Percentiles rank a stretch among this genome's conserved stretches.
Conservation (phyloP, 2,113 vertebrate species). For the Mugil cephalus region DNA sequence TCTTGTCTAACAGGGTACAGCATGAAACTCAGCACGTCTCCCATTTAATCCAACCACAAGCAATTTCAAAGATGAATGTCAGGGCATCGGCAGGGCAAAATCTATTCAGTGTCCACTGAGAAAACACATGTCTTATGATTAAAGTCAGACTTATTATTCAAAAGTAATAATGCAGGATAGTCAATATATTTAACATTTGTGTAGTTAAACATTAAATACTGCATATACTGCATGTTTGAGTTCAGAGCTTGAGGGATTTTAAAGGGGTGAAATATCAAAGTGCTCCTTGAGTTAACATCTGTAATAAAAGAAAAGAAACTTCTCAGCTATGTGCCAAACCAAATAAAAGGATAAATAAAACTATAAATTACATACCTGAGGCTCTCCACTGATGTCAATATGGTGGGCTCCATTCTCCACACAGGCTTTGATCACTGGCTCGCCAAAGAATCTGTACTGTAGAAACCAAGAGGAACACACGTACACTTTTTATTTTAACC, state of each 20-base stretch:
- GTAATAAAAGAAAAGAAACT: no score
- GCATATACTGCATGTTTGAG: not conserved
- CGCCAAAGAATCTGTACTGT: constrained; percentile 95
- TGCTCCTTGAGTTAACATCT: no score
- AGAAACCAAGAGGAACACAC: constrained; percentile 16
- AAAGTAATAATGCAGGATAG: not conserved
- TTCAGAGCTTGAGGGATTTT: not conserved
- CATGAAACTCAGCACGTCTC: constrained; percentile 45
- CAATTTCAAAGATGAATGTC: constrained; percentile 6
- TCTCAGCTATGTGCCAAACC: no score
- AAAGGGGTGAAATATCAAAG: no score
- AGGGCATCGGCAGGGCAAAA: constrained; percentile 15
- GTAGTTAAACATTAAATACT: not conserved
- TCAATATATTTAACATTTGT: not conserved
- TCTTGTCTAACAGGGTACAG: constrained; percentile 41
- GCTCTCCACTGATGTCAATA: constrained; percentile 94
- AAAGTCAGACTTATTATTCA: not conserved
- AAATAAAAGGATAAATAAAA: not conserved
- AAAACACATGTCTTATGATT: not conserved
- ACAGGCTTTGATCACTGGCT: constrained; percentile 92
- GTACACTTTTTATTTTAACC: not conserved
- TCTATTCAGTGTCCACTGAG: not conserved
- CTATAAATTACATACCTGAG: constrained; percentile 86
- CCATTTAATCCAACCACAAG: constrained; percentile 42
- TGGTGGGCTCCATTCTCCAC: constrained; percentile 94